A percentile compares a stretch with the other conserved stretches of the same genome.
Evolutionary conservation across 2,797 vertebrate genomes (phyloP).

Genomic region (Tokudaia tokunoshimensis): DNA sequence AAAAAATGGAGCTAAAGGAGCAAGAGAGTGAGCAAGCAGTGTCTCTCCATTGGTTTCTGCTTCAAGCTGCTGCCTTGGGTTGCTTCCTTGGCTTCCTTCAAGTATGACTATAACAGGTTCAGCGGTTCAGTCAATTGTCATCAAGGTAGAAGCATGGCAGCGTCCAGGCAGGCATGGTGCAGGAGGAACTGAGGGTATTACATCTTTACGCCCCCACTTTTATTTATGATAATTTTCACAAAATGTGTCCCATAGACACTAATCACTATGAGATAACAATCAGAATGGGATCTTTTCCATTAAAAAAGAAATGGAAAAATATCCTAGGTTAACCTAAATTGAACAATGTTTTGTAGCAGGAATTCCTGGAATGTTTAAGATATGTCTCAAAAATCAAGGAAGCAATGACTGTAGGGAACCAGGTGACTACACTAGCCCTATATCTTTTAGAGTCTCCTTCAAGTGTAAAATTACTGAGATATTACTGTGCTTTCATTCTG

Average conservation of each 20-base stretch:
- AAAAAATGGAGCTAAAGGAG: not conserved
- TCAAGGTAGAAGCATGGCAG: too few species aligned
- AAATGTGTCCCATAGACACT: not conserved
- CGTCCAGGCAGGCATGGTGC: too few species aligned
- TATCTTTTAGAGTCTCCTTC: not conserved
- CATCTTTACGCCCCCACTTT: not conserved
- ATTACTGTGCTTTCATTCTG: not conserved
- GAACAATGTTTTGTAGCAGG: not conserved
- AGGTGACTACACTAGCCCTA: not conserved
- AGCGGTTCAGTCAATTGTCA: too few species aligned
- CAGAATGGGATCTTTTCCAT: not conserved
- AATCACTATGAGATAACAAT: not conserved
- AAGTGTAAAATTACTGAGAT: not conserved
- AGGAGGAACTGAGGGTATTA: too few species aligned
- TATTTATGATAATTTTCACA: constrained; percentile 1
- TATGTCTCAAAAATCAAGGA: not conserved
- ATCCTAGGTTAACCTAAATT: constrained; percentile 3
- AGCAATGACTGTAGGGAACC: not conserved
- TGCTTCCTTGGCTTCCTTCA: not conserved
- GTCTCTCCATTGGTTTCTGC: not conserved
- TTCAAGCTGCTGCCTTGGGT: not conserved
- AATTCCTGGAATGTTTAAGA: not conserved
- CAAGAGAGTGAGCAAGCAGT: not conserved
- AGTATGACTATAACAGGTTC: not conserved
- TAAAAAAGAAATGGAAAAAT: not conserved